Evolutionary conservation across 2,113 vertebrate genomes (phyloP).

Genomic region (Nerophis lumbriciformis): DNA sequence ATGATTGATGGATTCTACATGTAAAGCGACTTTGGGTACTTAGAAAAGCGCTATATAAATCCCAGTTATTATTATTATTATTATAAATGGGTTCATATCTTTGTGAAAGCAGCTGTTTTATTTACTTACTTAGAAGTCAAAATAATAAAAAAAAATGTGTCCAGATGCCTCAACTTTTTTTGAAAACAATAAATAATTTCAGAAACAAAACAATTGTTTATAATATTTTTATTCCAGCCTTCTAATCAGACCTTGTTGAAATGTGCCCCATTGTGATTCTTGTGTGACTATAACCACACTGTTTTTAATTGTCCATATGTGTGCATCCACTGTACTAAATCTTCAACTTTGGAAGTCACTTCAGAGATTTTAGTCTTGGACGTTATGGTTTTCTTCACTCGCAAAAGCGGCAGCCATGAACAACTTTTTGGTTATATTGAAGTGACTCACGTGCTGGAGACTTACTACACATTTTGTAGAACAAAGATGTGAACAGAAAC

Average conservation of each 20-base stretch:
- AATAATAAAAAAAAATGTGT: neutral
- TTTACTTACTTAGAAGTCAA: neutral
- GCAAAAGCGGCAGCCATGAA: neutral
- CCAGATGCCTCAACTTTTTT: neutral
- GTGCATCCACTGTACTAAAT: neutral
- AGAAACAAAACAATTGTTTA: neutral
- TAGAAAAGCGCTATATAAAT: too few species aligned
- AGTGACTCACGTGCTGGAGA: neutral
- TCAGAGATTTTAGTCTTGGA: neutral
- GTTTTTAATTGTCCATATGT: neutral
- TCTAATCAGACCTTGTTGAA: neutral
- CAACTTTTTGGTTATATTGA: neutral
- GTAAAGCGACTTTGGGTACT: too few species aligned
- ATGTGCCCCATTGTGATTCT: neutral
- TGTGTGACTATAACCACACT: neutral
- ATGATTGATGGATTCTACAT: too few species aligned
- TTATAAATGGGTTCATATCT: conserved; percentile 1
- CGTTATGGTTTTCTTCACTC: neutral
- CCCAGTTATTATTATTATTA: too few species aligned
- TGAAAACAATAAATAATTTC: neutral
- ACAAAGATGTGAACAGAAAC: too few species aligned
- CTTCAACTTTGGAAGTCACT: neutral
- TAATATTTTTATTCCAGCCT: neutral
- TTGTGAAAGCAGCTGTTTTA: conserved; percentile 31
- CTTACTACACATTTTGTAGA: neutral